Base-by-base conservation (phyloP, 2,113 vertebrate species). In the Mesocricetus auratus region DNA sequence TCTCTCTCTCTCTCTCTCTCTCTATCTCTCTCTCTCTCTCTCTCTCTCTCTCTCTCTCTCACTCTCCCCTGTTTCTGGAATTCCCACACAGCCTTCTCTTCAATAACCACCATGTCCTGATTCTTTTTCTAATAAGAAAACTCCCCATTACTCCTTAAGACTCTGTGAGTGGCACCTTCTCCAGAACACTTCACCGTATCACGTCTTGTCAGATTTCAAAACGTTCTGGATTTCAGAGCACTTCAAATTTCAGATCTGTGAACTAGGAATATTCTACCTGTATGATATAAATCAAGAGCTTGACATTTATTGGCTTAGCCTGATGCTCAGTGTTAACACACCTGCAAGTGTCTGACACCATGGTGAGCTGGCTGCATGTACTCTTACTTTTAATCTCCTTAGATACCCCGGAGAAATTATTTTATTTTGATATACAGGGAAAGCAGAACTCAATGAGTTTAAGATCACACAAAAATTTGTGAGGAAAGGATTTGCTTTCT, bases 331-430 rank as follows among this genome's bases (percentile, higher is more conserved):
- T 71, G 77, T 75, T 31, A 62, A 87, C 26, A n/a, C 92, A 36
- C 33, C 24, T 79, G 29, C 78, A 91, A 66, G 39, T 58, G 31
- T 58, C 47, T 83, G 50, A 36, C 7, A 56, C 22, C 81, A 12
- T 60, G 22, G 47, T 31, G 42, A 62, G 50, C 68, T 26, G 8
- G 89, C 45, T 45, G 11, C 2, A 79, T 5, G 90, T 2, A 92
- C 79, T 75, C 75, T 82, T 31, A 89, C 33, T 74, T 45, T 64
- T 88, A 92, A 50, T 90, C 75, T 85, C 95, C n/a, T 96, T 5
- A 96, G 83, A 7, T 1, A 87, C 15, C 8, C 3, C 88, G 13
- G 73, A 58, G 22, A 24, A 69, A 71, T 74, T 47, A 92, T 77
- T 93, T 93, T 64, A 94, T 29, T 50, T 92, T 75, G 62, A 66